Evolutionary conservation across 2,888 invertebrate species (phyloP), one percentile per base, ranked within the genome.

Genomic region (Oligia latruncula): DNA sequence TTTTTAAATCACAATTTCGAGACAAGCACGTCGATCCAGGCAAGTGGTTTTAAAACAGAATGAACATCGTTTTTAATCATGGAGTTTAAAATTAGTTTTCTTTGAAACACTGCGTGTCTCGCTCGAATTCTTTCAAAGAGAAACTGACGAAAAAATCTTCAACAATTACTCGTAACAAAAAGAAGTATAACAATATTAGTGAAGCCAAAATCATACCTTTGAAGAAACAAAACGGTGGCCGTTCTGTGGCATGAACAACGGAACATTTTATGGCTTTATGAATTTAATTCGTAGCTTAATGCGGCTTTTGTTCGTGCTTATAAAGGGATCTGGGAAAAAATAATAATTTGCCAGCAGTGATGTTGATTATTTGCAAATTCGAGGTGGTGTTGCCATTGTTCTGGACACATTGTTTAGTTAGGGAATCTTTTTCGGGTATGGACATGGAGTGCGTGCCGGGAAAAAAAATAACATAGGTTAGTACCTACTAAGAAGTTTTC

Each of bases 21-120:
- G 85, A 88, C 89, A 88, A 88, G 88, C 86, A 90, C 89, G 88
- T 88, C 90, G 89, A 91, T 91, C 89, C 89, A 79, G 86, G 80
- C 90, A 91, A 91, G 91, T 88, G 87, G 88, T 89, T 89, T 89
- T 88, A 91, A 29, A 91, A 93, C 90, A 93, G 92, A 94, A 92
- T 90, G 92, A 91, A 90, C 91, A 90, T 91, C 87, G 88, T 90
- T 93, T 95, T 94, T 94, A 94, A 94, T 94, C 92, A 92, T 88
- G 90, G 90, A 92, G 90, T 92, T 93, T 92, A 92, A 95, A 93
- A 94, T 93, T 92, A 92, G 91, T 92, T 93, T 92, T 87, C 92
- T 94, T 93, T 94, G 93, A 92, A 89, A 85, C 84, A 88, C 81
- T 85, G 87, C 78, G 82, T 86, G 89, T 87, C 90, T 86, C 83